phyloP scores from a whole-genome alignment of 2,888 invertebrate genomes.

The Glomeris marginata region DNA sequence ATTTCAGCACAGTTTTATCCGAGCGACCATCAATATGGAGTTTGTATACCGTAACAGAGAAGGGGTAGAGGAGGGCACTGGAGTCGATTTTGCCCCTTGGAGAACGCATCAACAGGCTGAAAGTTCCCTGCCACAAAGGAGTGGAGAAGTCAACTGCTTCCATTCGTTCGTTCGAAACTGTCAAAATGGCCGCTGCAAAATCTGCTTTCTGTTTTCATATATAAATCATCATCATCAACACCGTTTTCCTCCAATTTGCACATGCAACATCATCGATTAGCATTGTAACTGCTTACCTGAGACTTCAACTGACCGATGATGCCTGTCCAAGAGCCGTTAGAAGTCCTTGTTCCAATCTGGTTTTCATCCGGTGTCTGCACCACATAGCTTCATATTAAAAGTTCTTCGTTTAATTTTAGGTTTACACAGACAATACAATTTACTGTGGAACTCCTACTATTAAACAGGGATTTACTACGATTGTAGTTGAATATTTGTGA shows the following conservation, averaged over 20 bases:
- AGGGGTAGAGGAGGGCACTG: constrained; percentile 3
- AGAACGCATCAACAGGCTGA: constrained; percentile 4
- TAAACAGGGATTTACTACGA: too few species aligned
- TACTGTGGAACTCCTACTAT: too few species aligned
- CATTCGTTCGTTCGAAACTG: constrained; percentile 5
- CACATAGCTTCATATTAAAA: too few species aligned
- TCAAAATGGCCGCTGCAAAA: constrained; percentile 9
- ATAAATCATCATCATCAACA: too few species aligned
- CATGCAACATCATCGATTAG: too few species aligned
- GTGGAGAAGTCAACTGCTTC: constrained; percentile 9
- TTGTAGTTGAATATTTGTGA: too few species aligned
- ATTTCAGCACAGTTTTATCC: too few species aligned
- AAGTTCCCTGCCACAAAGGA: constrained; percentile 5
- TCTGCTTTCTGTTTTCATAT: constrained; percentile 4
- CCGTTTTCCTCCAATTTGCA: too few species aligned
- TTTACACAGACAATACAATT: too few species aligned
- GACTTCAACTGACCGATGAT: constrained; percentile 9
- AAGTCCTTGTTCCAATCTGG: constrained; percentile 1
- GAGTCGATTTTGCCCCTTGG: neutral
- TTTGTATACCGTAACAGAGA: constrained; percentile 1
- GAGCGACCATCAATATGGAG: too few species aligned
- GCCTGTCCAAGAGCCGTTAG: constrained; percentile 12
- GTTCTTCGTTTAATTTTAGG: too few species aligned
- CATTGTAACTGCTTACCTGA: neutral
- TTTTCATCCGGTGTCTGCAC: too few species aligned